Base-by-base conservation (phyloP, 2,113 vertebrate genomes). In the Capreolus pygargus region DNA sequence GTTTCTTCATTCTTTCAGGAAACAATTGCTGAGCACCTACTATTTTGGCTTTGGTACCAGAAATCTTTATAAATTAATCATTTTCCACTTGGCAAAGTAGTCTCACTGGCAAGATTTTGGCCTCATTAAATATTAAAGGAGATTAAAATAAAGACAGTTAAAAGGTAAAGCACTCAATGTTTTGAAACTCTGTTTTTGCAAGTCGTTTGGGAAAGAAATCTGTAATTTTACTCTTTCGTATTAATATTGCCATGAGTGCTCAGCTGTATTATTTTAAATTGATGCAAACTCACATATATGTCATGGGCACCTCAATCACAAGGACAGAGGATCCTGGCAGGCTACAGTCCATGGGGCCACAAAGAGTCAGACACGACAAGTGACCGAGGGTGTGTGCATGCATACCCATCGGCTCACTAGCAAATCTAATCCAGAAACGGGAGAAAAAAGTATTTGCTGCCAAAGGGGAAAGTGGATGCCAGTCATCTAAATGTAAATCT, bases 91-190 rank as follows among this genome's bases (percentile, higher is more conserved):
- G 84, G 61, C 57, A 91, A 91, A 54, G 85, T 91, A 58, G 30
- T 89, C 45, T 94, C 43, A 14, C 55, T 96, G 85, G 54, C 78
- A 92, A 91, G 83, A 60, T 90, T 95, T 93, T 79, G 84, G 47
- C 81, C 54, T 96, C 61, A 36, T 93, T 93, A 92, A 50, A 28
- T 89, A 89, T 89, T 93, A 91, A 96, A 97, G 70, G 55, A 87
- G 79, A 95, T 87, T 36, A 96, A 89, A 98, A 95, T 81, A 84
- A 64, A 89, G 27, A 74, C 64, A 84, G 47, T 84, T 91, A 23
- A 93, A 93, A 93, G 70, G 6, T 83, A 54, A 89, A 57, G 6
- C n/a, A 30, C 14, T 89, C 52, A 61, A 0, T 93, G 61, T 79
- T 90, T 96, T 84, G 85, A 12, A 85, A 2, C 21, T 76, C 70